Conservation (phyloP, 2,888 invertebrate species). For the Drosophila falleni region DNA sequence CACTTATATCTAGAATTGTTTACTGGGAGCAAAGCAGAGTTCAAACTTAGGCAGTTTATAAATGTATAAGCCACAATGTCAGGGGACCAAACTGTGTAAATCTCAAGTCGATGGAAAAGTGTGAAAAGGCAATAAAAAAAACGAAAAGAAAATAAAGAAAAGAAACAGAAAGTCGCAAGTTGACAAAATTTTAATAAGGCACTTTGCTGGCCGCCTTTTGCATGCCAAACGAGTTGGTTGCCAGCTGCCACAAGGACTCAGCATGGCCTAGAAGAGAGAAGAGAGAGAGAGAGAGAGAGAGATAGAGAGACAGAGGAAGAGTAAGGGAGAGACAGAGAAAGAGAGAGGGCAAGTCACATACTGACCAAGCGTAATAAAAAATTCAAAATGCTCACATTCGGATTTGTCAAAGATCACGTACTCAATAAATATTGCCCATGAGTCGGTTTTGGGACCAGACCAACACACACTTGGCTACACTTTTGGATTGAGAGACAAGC, state of each 20-base stretch:
- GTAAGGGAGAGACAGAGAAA: neutral
- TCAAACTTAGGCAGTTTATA: constrained; percentile 40
- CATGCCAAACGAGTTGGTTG: constrained; percentile 63
- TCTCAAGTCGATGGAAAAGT: constrained; percentile 44
- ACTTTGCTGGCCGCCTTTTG: constrained; percentile 72
- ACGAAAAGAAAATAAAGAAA: neutral
- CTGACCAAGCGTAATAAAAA: constrained; percentile 80
- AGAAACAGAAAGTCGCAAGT: constrained; percentile 60
- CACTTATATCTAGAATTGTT: neutral
- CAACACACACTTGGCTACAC: constrained; percentile 71
- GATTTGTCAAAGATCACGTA: constrained; percentile 86
- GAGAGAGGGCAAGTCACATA: constrained; percentile 15
- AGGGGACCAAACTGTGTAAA: constrained; percentile 48
- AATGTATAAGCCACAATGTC: constrained; percentile 67
- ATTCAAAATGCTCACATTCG: constrained; percentile 85
- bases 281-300: neutral
- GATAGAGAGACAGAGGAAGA: neutral
- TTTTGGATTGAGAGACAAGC: constrained; percentile 33
- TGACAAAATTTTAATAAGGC: constrained; percentile 81
- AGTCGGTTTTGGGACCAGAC: constrained; percentile 32
- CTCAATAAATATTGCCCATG: constrained; percentile 86
- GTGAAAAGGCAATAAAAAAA: constrained; percentile 65
- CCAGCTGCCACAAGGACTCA: constrained; percentile 58
- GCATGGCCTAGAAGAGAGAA: neutral
- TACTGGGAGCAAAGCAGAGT: neutral